A percentile compares a stretch with the other conserved stretches of the same genome.
phyloP scores from a whole-genome alignment of 2,888 invertebrate species.

The Ephialtes manifestator region DNA sequence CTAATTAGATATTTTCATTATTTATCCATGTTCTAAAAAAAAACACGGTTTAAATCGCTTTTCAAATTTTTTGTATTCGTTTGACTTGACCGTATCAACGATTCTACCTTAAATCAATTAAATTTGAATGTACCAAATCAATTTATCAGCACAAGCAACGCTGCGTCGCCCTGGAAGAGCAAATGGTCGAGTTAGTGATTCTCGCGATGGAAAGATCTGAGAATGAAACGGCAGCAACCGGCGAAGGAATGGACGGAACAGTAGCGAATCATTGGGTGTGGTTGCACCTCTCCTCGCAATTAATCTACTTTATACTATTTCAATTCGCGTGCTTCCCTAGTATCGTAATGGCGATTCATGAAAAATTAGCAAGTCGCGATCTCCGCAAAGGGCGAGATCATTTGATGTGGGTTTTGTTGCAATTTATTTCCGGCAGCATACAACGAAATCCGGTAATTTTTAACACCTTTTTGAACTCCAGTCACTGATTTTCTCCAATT shows the following conservation, averaged over 20 bases:
- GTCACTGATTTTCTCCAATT: not conserved
- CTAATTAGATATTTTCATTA: too few species aligned
- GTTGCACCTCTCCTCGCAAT: slow-evolving; percentile 97
- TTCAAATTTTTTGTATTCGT: too few species aligned
- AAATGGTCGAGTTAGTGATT: slow-evolving; percentile 96
- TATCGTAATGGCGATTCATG: slow-evolving; percentile 95
- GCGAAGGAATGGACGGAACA: slow-evolving; percentile 88
- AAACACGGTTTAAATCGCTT: not conserved
- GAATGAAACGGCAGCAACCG: slow-evolving; percentile 87
- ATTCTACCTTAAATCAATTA: not conserved
- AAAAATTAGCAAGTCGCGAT: slow-evolving; percentile 93
- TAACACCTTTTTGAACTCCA: slow-evolving; percentile 17
- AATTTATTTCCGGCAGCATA: slow-evolving; percentile 98
- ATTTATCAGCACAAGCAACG: slow-evolving; percentile 90
- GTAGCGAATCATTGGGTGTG: slow-evolving; percentile 93
- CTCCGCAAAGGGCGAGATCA: slow-evolving; percentile 97
- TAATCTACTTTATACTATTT: slow-evolving; percentile 97
- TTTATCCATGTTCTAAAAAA: too few species aligned
- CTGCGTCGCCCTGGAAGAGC: slow-evolving; percentile 96
- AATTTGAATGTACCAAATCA: not conserved
- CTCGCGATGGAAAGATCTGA: slow-evolving; percentile 97
- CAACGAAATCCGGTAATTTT: slow-evolving; percentile 94
- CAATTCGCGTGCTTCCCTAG: slow-evolving; percentile 97
- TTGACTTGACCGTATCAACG: too few species aligned
- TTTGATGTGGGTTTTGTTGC: slow-evolving; percentile 99